A percentile compares a stretch with the other conserved stretches of the same genome.
Evolutionary conservation across 2,888 invertebrate genomes (phyloP).

Genomic region (Archaeoteleia sp.): DNA sequence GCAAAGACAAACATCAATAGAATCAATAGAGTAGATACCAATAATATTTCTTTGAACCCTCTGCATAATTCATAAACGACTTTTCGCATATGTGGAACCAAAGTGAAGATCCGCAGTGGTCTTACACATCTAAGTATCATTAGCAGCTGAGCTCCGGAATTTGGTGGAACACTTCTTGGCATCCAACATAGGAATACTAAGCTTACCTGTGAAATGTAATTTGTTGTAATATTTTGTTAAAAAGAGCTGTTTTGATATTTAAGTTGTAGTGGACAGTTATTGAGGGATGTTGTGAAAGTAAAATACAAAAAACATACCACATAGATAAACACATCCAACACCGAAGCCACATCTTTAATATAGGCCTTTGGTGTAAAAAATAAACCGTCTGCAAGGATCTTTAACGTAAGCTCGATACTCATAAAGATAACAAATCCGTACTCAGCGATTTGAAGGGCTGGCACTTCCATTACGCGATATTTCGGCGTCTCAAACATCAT

Average conservation of each 20-base stretch:
- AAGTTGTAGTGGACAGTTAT: background rate
- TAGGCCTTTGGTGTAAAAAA: slow-evolving; percentile 99
- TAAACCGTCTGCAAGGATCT: slow-evolving; percentile 97
- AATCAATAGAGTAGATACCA: slow-evolving; percentile 97
- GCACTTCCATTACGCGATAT: slow-evolving; percentile 94
- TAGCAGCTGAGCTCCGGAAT: slow-evolving; percentile 93
- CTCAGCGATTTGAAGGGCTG: slow-evolving; percentile 95
- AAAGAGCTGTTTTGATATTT: background rate
- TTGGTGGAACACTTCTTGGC: slow-evolving; percentile 93
- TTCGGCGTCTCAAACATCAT: slow-evolving; percentile 99
- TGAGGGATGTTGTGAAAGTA: background rate
- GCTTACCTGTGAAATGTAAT: slow-evolving; percentile 82
- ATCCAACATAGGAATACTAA: slow-evolving; percentile 97
- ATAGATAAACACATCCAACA: slow-evolving; percentile 98
- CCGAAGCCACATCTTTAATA: slow-evolving; percentile 97
- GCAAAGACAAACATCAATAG: slow-evolving; percentile 99
- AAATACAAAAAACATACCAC: slow-evolving; percentile 81
- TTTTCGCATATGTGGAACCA: slow-evolving; percentile 99
- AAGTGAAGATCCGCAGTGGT: slow-evolving; percentile 96
- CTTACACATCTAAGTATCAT: slow-evolving; percentile 98
- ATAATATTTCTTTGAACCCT: slow-evolving; percentile 98
- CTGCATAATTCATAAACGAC: slow-evolving; percentile 98
- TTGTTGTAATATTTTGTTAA: background rate
- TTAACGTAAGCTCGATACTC: slow-evolving; percentile 96
- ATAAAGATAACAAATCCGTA: slow-evolving; percentile 98